Evolutionary conservation across 2,888 invertebrate species (phyloP).

Genomic region (Sisyra nigra): DNA sequence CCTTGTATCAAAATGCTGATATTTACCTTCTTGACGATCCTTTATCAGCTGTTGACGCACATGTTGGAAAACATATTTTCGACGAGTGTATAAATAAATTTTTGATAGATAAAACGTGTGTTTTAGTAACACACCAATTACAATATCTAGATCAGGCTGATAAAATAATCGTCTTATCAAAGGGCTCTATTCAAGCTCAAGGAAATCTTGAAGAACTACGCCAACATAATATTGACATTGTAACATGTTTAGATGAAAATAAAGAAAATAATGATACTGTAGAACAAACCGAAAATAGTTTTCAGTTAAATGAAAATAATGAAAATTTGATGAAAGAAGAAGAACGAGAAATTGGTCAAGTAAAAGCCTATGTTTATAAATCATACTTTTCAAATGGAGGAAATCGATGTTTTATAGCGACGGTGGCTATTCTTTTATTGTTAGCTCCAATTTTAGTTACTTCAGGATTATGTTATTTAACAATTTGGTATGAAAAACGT

Average conservation of each 20-base stretch:
- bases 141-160: constrained; percentile 30
- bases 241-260: constrained; percentile 20
- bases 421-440: no score
- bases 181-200: constrained; percentile 30
- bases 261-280: no score
- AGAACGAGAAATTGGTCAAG: no score
- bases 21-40: constrained; percentile 68
- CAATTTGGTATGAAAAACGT: no score
- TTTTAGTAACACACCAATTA: constrained; percentile 55
- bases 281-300: neutral
- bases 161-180: constrained; percentile 25
- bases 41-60: constrained; percentile 60
- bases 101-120: constrained; percentile 38
- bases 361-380: no score
- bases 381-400: no score
- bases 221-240: constrained; percentile 33
- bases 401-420: no score
- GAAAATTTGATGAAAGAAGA: no score
- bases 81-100: constrained; percentile 49
- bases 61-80: constrained; percentile 54
- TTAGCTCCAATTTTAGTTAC: no score
- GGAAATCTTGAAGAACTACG: constrained; percentile 30
- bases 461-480: no score
- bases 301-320: neutral
- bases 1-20: constrained; percentile 58